Conservation (phyloP, 2,888 invertebrate genomes). For the Nebria brevicollis region DNA sequence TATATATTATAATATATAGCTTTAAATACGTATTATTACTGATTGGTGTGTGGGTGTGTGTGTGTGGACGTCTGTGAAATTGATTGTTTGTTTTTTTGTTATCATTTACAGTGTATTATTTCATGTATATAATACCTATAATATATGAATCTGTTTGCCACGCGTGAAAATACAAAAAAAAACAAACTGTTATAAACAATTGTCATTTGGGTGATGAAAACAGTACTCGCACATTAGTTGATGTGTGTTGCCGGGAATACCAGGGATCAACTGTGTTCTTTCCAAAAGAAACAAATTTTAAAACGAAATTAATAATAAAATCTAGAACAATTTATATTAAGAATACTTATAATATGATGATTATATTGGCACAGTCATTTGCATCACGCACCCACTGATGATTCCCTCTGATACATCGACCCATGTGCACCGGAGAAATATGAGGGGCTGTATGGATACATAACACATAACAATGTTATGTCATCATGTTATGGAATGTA, state of each 20-base stretch:
- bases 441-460: neutral
- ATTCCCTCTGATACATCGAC: slow-evolving; percentile 44
- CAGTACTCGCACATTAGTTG: slow-evolving; percentile 36
- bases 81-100: slow-evolving; percentile 26
- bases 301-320: slow-evolving; percentile 6
- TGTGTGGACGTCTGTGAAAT: slow-evolving; percentile 50
- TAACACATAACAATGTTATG: neutral
- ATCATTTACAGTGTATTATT: slow-evolving; percentile 44
- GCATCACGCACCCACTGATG: slow-evolving; percentile 39
- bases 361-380: slow-evolving; percentile 37
- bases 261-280: slow-evolving; percentile 44
- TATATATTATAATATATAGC: slow-evolving; percentile 54
- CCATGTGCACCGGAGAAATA: slow-evolving; percentile 28
- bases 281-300: slow-evolving; percentile 3
- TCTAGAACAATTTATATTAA: neutral
- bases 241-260: slow-evolving; percentile 40
- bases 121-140: slow-evolving; percentile 8
- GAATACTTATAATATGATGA: slow-evolving; percentile 19
- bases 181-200: slow-evolving; percentile 9
- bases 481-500: neutral
- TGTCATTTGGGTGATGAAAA: slow-evolving; percentile 25
- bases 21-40: slow-evolving; percentile 52
- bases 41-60: slow-evolving; percentile 51
- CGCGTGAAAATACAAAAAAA: slow-evolving; percentile 31
- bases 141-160: slow-evolving; percentile 36